These are phyloP conservation scores for Macquaria australasica DNA, from an alignment of 2,113 vertebrate species.

Conservation along the genomic window DNA sequence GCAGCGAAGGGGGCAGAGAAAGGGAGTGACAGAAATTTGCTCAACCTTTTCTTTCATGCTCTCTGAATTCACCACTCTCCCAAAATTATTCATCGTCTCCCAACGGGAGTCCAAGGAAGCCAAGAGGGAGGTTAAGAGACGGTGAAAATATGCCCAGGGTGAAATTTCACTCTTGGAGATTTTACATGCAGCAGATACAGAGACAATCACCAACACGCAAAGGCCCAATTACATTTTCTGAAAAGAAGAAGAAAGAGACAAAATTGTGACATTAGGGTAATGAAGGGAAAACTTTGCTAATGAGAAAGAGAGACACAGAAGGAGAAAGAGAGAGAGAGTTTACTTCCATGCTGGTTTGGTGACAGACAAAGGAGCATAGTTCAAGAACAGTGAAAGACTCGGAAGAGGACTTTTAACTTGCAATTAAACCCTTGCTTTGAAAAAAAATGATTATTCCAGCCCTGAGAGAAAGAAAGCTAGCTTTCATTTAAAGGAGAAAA, in stretches of 20 bases:
- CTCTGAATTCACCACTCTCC: conserved; percentile 41
- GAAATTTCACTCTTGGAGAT: conserved; percentile 57
- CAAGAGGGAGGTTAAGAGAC: conserved; percentile 44
- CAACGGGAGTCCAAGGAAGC: conserved; percentile 39
- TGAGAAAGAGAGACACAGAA: conserved; percentile 67
- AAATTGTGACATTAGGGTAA: conserved; percentile 81
- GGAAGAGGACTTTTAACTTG: conserved; percentile 69
- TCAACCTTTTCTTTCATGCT: conserved; percentile 42
- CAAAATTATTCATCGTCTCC: conserved; percentile 43
- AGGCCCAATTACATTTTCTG: conserved; percentile 73
- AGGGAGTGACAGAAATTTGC: conserved; percentile 30
- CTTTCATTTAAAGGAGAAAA: conserved; percentile 53
- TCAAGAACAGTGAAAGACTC: conserved; percentile 75
- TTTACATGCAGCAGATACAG: conserved; percentile 58
- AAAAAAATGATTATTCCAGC: conserved; percentile 68
- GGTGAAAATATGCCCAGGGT: conserved; percentile 51
- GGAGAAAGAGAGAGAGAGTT: conserved; percentile 38
- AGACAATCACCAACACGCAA: conserved; percentile 67
- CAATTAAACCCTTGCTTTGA: conserved; percentile 76
- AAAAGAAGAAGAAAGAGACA: conserved; percentile 65
- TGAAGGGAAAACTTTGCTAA: conserved; percentile 78
- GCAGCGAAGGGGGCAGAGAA: not conserved
- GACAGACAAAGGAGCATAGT: conserved; percentile 75
- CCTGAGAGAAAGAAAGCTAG: conserved; percentile 51
- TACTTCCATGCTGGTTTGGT: conserved; percentile 55